These are phyloP conservation scores for Globodera ellingtonae DNA, from an alignment of 1,140 invertebrate species.

Conservation along the genomic window DNA sequence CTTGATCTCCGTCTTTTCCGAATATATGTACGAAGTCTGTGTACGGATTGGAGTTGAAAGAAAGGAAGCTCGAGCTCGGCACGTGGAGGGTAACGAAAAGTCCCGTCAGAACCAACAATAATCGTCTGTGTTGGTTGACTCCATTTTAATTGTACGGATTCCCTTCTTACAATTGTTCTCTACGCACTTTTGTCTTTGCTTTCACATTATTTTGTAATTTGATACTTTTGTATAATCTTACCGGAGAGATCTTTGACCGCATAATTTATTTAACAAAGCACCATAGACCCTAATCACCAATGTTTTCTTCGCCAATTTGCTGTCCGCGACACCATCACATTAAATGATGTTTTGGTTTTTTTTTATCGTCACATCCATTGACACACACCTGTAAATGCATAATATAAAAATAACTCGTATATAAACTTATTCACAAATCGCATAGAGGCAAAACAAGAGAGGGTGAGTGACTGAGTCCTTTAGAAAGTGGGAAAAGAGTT, in stretches of 20 bases:
- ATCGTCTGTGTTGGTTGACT: background rate
- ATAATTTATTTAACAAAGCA: background rate
- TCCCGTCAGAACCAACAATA: background rate
- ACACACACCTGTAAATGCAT: no score
- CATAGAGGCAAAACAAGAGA: no score
- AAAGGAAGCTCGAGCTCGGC: background rate
- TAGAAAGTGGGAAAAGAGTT: no score
- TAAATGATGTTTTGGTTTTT: no score
- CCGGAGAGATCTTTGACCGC: background rate
- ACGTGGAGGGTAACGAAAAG: background rate
- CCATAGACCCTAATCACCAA: no score
- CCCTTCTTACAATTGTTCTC: background rate
- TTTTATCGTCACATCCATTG: no score
- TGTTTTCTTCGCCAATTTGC: no score
- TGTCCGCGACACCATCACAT: no score
- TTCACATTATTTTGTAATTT: background rate
- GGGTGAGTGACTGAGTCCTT: no score
- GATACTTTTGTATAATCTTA: background rate
- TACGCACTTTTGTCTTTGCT: background rate
- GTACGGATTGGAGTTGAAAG: slow-evolving; percentile 39
- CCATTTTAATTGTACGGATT: background rate
- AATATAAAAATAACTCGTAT: no score
- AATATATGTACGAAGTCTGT: slow-evolving; percentile 51
- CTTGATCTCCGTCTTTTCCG: slow-evolving; percentile 41
- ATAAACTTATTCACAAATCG: no score